Conservation (phyloP, 2,888 invertebrate species). For the Drosophila aldrichi region DNA sequence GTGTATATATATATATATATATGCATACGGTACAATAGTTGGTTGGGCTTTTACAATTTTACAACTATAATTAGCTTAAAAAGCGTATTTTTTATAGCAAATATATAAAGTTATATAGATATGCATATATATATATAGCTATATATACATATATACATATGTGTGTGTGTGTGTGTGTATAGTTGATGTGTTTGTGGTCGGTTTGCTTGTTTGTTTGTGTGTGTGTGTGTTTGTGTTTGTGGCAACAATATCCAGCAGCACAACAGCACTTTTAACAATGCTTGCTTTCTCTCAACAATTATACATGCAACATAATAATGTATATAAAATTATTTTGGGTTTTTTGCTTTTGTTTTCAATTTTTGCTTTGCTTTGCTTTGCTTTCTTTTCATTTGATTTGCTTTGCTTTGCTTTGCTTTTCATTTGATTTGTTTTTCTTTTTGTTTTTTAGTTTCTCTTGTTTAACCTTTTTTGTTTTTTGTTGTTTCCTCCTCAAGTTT, state of each 20-base stretch:
- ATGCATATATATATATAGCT: neutral
- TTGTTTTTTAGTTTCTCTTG: neutral
- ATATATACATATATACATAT: neutral
- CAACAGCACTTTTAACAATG: conserved; percentile 15
- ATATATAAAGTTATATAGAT: conserved; percentile 2
- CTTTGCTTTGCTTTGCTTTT: neutral
- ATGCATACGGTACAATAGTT: conserved; percentile 41
- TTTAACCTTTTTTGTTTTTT: neutral
- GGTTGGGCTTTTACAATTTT: conserved; percentile 53
- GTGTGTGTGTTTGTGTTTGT: conserved; percentile 16
- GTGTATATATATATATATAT: neutral
- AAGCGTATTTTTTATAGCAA: conserved; percentile 8
- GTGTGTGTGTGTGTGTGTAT: neutral
- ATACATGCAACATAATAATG: conserved; percentile 32
- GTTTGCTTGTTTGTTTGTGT: neutral
- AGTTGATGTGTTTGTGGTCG: neutral
- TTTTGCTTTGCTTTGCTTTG: conserved; percentile 1
- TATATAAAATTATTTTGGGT: conserved; percentile 7
- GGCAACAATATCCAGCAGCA: conserved; percentile 11
- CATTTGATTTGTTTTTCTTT: neutral
- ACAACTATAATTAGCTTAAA: conserved; percentile 44
- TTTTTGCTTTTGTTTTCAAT: neutral
- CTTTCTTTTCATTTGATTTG: neutral
- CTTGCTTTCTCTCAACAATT: conserved; percentile 18
- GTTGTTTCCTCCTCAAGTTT: neutral